Percentiles rank a stretch among this genome's conserved stretches.
phyloP scores from a whole-genome alignment of 2,113 vertebrate genomes.

The Thomomys bottae region DNA sequence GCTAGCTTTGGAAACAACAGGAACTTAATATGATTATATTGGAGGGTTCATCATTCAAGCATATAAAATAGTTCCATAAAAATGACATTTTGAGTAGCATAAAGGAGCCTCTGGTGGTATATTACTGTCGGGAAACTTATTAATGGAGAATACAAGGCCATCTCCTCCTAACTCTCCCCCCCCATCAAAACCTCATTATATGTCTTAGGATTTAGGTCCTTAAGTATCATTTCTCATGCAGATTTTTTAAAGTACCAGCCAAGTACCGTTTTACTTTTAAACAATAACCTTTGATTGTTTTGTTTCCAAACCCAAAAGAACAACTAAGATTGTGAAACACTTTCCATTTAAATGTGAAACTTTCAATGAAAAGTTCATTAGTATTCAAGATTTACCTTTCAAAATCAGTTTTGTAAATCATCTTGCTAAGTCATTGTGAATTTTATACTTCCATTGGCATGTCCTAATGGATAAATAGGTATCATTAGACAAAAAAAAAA shows the following conservation, averaged over 20 bases:
- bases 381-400: conserved; percentile 5
- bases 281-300: not conserved
- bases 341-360: conserved; percentile 19
- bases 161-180: not conserved
- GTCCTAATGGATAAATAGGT: not conserved
- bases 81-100: conserved; percentile 62
- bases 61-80: conserved; percentile 68
- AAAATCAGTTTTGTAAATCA: conserved; percentile 13
- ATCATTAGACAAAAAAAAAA: not conserved
- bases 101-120: conserved; percentile 37
- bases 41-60: conserved; percentile 53
- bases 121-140: conserved; percentile 9
- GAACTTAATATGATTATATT: conserved; percentile 60
- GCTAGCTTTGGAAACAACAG: conserved; percentile 59
- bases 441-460: not conserved
- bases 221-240: not conserved
- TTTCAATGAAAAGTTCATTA: conserved; percentile 20
- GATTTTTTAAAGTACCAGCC: not conserved
- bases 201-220: not conserved
- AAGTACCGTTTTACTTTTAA: conserved; percentile 32
- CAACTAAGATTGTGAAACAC: not conserved
- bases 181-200: not conserved
- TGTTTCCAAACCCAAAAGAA: conserved; percentile 38
- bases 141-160: not conserved
- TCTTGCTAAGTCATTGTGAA: not conserved